Evolutionary conservation across 53 echinoderm and acorn worm genomes (phyloP), one percentile per base, ranked within the genome.

Genomic region (Arbacia lixula): DNA sequence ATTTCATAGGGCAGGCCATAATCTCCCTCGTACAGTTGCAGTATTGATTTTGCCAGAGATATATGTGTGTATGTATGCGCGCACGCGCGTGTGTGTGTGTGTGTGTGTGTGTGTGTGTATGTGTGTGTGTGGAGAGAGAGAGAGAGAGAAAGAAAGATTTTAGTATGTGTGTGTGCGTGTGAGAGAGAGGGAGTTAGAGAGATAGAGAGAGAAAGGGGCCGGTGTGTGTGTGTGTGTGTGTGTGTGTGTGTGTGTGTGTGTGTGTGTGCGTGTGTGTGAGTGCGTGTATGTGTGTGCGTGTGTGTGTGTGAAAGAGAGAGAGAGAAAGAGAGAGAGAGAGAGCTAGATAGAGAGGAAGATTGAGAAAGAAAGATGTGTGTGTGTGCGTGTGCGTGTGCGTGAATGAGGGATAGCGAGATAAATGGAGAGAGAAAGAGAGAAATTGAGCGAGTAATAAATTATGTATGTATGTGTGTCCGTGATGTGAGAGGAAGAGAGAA

Each of bases 221-320:
- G 8, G 58, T 58, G 58, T 58, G 58, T 58, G 58, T 58, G 58
- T 58, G 58, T 58, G 58, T 58, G 58, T 58, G 58, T 58, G 58
- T 58, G 58, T 58, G 58, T 58, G 58, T 58, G 58, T 58, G 58
- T 58, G 58, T 58, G 14, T 58, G n/a, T 58, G 22, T 58, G 24
- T 58, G 58, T 58, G 8, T 46, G 14, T 46, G 49, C 8, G 49
- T 46, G 49, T 46, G 49, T 46, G 49, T 46, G 49, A 10, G 49
- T 46, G 49, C 14, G 49, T 46, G 8, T 46, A 46, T 10, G 8
- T 46, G 49, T 10, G 49, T 46, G 49, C 49, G 49, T 10, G 49
- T 46, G 49, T 14, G 14, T 10, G 49, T 46, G 49, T 46, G 49
- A 46, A 14, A 46, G 49, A 46, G 49, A 46, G 8, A 14, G 49